Percentiles rank a stretch among this genome's conserved stretches.
Evolutionary conservation across 2,797 vertebrate genomes (phyloP).

Genomic region (Lacerta bilineata): DNA sequence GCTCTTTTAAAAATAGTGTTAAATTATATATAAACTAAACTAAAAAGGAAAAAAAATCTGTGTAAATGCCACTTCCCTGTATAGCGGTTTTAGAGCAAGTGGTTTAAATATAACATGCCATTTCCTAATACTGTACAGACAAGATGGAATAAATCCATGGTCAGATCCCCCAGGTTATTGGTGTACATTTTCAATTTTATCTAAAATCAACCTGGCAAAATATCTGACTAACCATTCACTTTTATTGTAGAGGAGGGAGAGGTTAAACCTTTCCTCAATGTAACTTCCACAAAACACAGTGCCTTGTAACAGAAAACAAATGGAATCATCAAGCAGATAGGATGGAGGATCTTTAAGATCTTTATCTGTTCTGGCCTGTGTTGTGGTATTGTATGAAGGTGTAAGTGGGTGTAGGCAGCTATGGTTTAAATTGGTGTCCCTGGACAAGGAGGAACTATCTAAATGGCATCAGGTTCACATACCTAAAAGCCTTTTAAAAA

Average conservation of each 20-base stretch:
- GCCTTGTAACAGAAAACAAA: background rate
- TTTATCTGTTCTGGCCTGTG: background rate
- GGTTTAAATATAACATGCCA: too few relatives aligned
- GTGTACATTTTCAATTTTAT: background rate
- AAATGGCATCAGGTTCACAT: background rate
- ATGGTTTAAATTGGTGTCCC: background rate
- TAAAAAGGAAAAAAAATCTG: too few relatives aligned
- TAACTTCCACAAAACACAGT: background rate
- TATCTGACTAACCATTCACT: too few relatives aligned
- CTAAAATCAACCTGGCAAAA: too few relatives aligned
- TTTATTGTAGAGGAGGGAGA: background rate
- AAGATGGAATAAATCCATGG: background rate
- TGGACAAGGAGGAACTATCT: too few relatives aligned
- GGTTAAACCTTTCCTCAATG: background rate
- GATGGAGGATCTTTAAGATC: background rate
- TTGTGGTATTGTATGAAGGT: background rate
- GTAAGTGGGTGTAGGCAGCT: background rate
- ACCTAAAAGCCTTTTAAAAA: background rate
- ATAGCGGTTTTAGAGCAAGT: background rate
- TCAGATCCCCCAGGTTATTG: background rate
- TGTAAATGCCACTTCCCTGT: background rate
- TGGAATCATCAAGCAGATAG: background rate
- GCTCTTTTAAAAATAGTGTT: background rate
- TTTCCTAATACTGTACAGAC: background rate
- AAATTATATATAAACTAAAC: too few relatives aligned